Percentiles rank a stretch among this genome's conserved stretches.
Conservation (phyloP, 2,113 vertebrate species). For the Gracilinanus agilis region DNA sequence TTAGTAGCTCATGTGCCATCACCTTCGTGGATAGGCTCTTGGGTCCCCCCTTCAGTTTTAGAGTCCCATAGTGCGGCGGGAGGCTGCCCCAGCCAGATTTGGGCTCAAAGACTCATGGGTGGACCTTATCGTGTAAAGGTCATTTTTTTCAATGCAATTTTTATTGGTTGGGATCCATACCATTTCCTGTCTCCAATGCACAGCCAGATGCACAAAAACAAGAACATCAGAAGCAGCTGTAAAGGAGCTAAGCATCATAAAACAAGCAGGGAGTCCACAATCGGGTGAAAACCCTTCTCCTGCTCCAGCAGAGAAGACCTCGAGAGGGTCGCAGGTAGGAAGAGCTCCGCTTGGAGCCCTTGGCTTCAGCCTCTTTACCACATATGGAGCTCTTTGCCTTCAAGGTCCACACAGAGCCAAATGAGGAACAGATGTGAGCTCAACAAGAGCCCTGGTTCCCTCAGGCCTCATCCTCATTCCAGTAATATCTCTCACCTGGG, state of each 20-base stretch:
- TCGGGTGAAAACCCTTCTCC: background rate
- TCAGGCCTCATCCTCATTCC: background rate
- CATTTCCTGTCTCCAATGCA: background rate
- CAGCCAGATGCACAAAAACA: background rate
- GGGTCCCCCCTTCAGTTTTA: background rate
- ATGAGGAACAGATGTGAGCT: background rate
- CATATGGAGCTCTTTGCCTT: rapidly evolving
- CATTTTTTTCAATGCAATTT: background rate
- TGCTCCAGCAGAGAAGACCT: background rate
- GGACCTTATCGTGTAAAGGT: background rate
- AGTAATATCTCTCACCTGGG: background rate
- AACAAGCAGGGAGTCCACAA: background rate
- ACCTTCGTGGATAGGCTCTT: background rate
- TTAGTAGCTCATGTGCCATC: background rate
- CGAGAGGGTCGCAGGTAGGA: background rate
- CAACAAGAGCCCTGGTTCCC: background rate
- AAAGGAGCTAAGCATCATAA: background rate
- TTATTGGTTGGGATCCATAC: background rate
- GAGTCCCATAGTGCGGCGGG: background rate
- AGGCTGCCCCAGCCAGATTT: background rate
- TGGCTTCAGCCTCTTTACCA: background rate
- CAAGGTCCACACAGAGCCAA: background rate
- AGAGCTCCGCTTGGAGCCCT: background rate
- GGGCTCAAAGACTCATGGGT: background rate
- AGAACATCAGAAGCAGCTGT: background rate